Base-by-base conservation (phyloP, 2,888 invertebrate species). In the Epinotia bilunana region DNA sequence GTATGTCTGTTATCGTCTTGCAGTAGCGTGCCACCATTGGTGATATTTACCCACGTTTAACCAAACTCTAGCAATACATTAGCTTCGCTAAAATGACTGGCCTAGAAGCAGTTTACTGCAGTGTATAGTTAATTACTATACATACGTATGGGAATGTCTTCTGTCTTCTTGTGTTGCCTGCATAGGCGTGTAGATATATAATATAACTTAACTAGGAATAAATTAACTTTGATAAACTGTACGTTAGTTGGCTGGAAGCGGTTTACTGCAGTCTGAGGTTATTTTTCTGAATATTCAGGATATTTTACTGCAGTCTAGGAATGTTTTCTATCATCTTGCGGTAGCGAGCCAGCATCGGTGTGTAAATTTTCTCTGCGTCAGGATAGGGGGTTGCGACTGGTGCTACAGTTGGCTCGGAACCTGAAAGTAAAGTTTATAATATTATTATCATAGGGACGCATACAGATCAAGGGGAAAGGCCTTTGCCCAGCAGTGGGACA, bases 331-430 rank as follows among this genome's bases (percentile, higher is more conserved):
- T 81, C 70, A 91, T 79, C 20, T 87, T 65, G 43, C 96, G 92
- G 89, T 97, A 97, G 74, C 97, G 94, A 2, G 91, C 86, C 23
- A 97, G 85, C 97, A 97, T 97, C 0, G 97, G 96, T 58, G 91
- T 92, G 88, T 98, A 98, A 79, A 97, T 96, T 81, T 95, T 90
- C 58, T 95, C 95, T 70, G 97, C 96, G 87, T 98, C 97, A 7
- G 95, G 93, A 85, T 96, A 96, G 0, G 98, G 98, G 63, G 95
- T 95, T 79, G 97, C 97, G 9, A 96, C 94, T 0, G 92, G 93
- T 0, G 90, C 81, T 28, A 92, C 83, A 0, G 86, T 85, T 0
- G 86, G 86, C 67, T 92, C 91, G 0, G 90, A 86, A 0, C 90
- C 93, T 93, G 81, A 9, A 75, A 74, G 20, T 1, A 7, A 5